Evolutionary conservation across 2,113 vertebrate genomes (phyloP).

Genomic region (Pelvicachromis taeniatus): DNA sequence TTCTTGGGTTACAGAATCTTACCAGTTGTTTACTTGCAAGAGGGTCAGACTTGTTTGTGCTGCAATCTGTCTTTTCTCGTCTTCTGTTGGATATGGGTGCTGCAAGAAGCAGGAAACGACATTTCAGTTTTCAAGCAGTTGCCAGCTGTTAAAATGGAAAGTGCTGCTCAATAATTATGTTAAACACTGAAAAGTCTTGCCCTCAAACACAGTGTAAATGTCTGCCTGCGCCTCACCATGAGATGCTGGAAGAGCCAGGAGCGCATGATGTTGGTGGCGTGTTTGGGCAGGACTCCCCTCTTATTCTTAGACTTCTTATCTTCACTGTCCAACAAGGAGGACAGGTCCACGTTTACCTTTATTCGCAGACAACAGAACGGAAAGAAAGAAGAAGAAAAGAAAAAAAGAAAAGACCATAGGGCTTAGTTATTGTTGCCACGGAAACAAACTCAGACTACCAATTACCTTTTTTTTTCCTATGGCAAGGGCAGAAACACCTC

Average conservation of each 20-base stretch:
- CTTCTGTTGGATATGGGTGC: constrained; percentile 98
- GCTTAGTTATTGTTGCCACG: constrained; percentile 73
- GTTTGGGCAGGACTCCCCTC: constrained; percentile 93
- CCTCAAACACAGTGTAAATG: background rate
- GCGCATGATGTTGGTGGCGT: constrained; percentile 99
- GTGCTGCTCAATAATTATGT: background rate
- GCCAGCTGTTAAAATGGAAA: background rate
- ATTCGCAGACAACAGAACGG: constrained; percentile 33
- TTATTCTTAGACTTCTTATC: constrained; percentile 99
- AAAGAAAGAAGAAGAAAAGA: background rate
- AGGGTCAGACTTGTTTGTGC: constrained; percentile 97
- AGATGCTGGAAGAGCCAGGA: constrained; percentile 99
- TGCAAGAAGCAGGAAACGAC: constrained; percentile 49
- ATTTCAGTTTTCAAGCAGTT: background rate
- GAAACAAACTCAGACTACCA: constrained; percentile 73
- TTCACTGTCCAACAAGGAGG: constrained; percentile 91
- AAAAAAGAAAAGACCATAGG: background rate
- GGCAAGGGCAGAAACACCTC: constrained; percentile 70
- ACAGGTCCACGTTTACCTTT: constrained; percentile 95
- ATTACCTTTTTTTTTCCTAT: constrained; percentile 59
- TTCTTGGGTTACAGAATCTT: constrained; percentile 49
- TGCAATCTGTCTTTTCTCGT: constrained; percentile 97
- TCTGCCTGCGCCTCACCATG: constrained; percentile 81
- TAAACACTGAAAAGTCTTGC: background rate
- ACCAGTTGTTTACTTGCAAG: constrained; percentile 99